phyloP scores from a whole-genome alignment of 1,140 invertebrate species.

The Maniola jurtina region DNA sequence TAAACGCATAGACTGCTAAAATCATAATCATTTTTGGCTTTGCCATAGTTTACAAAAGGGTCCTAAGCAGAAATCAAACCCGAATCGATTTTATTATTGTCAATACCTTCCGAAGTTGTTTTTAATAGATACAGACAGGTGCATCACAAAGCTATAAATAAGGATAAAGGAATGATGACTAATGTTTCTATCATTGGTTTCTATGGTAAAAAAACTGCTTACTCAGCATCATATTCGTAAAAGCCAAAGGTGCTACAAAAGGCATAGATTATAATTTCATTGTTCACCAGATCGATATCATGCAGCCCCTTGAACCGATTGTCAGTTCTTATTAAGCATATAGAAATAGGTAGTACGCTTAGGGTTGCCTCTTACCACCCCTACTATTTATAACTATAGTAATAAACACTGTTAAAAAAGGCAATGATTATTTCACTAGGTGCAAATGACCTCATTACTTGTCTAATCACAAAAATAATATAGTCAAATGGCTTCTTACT shows the following conservation, averaged over 20 bases:
- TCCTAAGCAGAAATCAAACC: no score
- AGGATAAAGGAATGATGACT: slow-evolving; percentile 8
- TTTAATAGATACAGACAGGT: background rate
- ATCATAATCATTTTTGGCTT: no score
- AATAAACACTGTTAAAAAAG: background rate
- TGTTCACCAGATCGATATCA: slow-evolving; percentile 26
- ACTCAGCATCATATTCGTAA: slow-evolving; percentile 12
- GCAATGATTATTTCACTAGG: no score
- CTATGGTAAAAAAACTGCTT: background rate
- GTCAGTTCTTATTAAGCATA: slow-evolving; percentile 59
- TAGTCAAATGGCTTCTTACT: no score
- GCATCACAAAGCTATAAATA: background rate
- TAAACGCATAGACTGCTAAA: no score
- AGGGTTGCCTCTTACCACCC: background rate
- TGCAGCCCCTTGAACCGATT: slow-evolving; percentile 40
- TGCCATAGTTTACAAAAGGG: no score
- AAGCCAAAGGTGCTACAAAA: slow-evolving; percentile 13
- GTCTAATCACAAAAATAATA: no score
- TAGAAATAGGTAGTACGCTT: slow-evolving; percentile 58
- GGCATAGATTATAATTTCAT: slow-evolving; percentile 26
- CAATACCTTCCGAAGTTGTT: no score
- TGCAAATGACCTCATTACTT: no score
- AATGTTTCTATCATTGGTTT: background rate
- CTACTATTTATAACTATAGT: background rate
- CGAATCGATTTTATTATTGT: no score